Evolutionary conservation across 1,140 invertebrate genomes (phyloP).

Genomic region (Apis dorsata): DNA sequence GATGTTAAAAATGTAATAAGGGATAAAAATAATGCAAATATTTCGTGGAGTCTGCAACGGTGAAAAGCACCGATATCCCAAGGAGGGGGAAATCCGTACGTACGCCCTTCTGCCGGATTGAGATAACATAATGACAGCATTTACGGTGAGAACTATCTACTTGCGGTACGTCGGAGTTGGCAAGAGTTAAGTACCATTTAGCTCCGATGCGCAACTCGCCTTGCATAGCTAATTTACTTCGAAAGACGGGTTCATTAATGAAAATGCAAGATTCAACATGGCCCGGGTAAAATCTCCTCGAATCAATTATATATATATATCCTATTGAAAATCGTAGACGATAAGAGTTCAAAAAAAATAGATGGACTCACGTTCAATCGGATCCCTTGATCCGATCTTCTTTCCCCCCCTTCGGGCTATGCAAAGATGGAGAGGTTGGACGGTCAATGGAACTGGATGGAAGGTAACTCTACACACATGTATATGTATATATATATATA

Average conservation of each 20-base stretch:
- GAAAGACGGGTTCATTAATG: constrained; percentile 46
- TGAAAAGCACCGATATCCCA: constrained; percentile 42
- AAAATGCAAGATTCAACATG: constrained; percentile 48
- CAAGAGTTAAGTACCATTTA: constrained; percentile 64
- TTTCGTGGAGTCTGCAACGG: constrained; percentile 31
- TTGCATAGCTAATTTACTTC: constrained; percentile 54
- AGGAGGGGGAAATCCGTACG: constrained; percentile 35
- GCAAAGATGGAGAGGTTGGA: constrained; percentile 56
- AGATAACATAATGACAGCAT: constrained; percentile 72
- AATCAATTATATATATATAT: constrained; percentile 1
- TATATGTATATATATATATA: not conserved
- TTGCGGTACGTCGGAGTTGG: constrained; percentile 63
- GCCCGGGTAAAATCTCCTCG: constrained; percentile 1
- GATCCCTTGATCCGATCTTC: constrained; percentile 44
- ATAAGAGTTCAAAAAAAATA: not conserved
- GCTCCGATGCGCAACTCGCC: constrained; percentile 51
- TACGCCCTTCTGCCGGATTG: constrained; percentile 64
- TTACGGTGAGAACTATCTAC: constrained; percentile 60
- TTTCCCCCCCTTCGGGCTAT: constrained; percentile 30
- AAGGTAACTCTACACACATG: not conserved
- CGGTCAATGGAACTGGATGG: constrained; percentile 36
- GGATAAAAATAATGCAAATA: constrained; percentile 55
- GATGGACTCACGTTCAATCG: not conserved
- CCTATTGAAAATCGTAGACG: too few species aligned
- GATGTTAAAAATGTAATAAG: constrained; percentile 54